Conservation (phyloP, 2,888 invertebrate species). For the Temnothorax rugatulus region DNA sequence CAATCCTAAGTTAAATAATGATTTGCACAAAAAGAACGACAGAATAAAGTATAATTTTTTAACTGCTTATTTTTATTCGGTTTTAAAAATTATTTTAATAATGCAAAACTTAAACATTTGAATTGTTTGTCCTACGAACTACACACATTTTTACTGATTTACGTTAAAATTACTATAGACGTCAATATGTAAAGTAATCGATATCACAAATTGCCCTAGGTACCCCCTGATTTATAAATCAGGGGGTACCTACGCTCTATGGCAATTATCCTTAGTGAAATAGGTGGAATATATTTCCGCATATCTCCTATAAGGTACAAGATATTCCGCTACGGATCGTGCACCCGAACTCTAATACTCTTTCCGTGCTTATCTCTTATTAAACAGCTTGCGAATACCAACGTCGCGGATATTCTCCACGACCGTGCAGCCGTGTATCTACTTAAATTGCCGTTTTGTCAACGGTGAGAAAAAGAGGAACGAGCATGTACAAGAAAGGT, state of each 20-base stretch:
- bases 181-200: conserved; percentile 19
- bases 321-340: conserved; percentile 6
- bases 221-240: conserved; percentile 14
- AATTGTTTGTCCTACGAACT: background rate
- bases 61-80: background rate
- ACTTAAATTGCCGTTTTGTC: conserved; percentile 19
- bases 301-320: background rate
- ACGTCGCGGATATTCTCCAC: conserved; percentile 1
- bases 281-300: conserved; percentile 24
- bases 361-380: conserved; percentile 27
- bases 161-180: background rate
- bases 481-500: conserved; percentile 16
- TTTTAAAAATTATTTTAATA: background rate
- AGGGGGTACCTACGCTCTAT: no score
- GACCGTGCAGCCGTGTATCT: background rate
- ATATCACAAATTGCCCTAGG: background rate
- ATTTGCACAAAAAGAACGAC: background rate
- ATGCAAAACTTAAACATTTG: background rate
- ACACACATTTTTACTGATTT: conserved; percentile 19
- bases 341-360: background rate
- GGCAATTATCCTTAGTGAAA: conserved; percentile 27
- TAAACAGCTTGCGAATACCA: conserved; percentile 12
- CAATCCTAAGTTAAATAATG: background rate
- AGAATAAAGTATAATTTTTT: background rate
- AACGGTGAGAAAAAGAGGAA: background rate